Evolutionary conservation across 37 sponge, comb jelly and placozoan species (phyloP).

Genomic region (Diacarnus erythraeanus): DNA sequence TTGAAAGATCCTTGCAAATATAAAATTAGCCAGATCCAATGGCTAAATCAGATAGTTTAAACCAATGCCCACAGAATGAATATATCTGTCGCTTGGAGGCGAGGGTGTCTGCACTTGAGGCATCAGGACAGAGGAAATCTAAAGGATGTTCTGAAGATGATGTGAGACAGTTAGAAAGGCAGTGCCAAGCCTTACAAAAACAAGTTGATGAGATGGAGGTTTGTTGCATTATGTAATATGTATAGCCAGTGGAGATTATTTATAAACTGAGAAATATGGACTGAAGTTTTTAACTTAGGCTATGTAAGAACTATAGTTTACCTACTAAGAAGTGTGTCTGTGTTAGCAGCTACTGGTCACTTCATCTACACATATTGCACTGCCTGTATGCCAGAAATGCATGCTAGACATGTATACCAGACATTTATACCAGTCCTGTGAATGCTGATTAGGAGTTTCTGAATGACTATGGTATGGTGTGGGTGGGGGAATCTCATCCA

Average conservation of each 20-base stretch:
- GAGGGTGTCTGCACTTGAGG: conserved; percentile 34
- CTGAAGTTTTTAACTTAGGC: too few relatives aligned
- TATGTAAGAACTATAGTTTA: background rate
- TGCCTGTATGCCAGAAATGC: too few relatives aligned
- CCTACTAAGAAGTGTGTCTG: background rate
- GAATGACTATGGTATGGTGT: conserved; percentile 95
- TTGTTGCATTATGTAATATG: too few relatives aligned
- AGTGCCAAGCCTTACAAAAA: conserved; percentile 60
- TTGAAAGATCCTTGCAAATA: too few relatives aligned
- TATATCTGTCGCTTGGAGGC: conserved; percentile 33
- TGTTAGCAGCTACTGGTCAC: background rate
- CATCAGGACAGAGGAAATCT: background rate
- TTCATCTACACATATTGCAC: background rate
- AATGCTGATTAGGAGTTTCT: conserved; percentile 77
- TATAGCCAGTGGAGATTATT: background rate
- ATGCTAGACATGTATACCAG: too few relatives aligned
- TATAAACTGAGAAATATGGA: too few relatives aligned
- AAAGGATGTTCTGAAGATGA: background rate
- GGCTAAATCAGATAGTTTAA: background rate
- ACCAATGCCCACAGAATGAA: background rate
- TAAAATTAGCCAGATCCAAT: too few relatives aligned
- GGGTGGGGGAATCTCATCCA: conserved; percentile 71
- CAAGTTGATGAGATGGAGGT: conserved; percentile 92
- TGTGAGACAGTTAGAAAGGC: conserved; percentile 21
- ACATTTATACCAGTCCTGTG: background rate